Evolutionary conservation across 1,140 invertebrate species (phyloP).

Genomic region (Bicyclus anynana): DNA sequence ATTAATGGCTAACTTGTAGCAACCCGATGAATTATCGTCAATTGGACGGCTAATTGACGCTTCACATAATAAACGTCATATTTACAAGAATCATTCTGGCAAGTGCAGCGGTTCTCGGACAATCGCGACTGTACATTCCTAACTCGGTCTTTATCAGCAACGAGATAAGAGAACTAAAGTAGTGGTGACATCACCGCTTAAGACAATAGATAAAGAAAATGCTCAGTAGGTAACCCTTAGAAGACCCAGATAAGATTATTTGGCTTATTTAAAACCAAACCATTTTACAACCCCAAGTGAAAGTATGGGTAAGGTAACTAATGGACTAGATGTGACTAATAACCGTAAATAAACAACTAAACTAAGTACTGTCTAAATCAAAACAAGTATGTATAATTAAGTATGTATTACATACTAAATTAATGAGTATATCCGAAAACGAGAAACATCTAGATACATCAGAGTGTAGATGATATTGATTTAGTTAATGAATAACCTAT

Average conservation of each 20-base stretch:
- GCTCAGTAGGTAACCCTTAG: slow-evolving; percentile 57
- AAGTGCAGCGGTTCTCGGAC: slow-evolving; percentile 25
- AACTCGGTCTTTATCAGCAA: slow-evolving; percentile 57
- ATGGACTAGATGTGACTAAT: too few relatives aligned
- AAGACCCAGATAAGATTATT: slow-evolving; percentile 51
- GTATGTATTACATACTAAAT: too few relatives aligned
- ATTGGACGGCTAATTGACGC: slow-evolving; percentile 18
- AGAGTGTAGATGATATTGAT: too few relatives aligned
- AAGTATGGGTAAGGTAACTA: slow-evolving; percentile 3
- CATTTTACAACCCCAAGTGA: slow-evolving; percentile 10
- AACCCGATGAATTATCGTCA: slow-evolving; percentile 19
- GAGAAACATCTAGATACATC: too few relatives aligned
- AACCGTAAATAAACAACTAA: too few relatives aligned
- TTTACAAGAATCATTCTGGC: slow-evolving; percentile 23
- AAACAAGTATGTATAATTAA: too few relatives aligned
- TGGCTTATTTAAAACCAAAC: slow-evolving; percentile 41
- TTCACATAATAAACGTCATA: slow-evolving; percentile 25
- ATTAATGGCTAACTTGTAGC: slow-evolving; percentile 25
- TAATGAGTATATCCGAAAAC: too few relatives aligned
- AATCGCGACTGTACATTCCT: slow-evolving; percentile 51
- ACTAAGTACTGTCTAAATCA: too few relatives aligned
- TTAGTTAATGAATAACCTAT: too few relatives aligned
- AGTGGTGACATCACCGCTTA: slow-evolving; percentile 63
- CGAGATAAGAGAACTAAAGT: slow-evolving; percentile 65
- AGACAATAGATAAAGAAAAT: slow-evolving; percentile 65